Base-by-base conservation (phyloP, 2,888 invertebrate genomes). In the Laspeyria flexula region DNA sequence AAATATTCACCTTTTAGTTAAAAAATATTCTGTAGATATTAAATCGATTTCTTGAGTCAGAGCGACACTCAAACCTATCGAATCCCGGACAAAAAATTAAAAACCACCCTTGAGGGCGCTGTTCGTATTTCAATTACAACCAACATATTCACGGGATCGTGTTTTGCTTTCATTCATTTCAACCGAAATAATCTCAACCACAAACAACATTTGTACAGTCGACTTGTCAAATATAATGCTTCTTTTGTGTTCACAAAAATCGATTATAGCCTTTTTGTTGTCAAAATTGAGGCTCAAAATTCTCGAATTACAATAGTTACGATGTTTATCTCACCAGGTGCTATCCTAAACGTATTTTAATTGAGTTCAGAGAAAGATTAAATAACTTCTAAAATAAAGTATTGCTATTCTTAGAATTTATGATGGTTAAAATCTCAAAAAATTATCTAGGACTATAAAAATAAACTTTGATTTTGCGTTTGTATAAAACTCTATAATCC, bases 201-300 rank as follows among this genome's bases (percentile, higher is more conserved):
- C 92, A 92, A 92, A 91, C 92, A 92, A 75, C 83, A 82, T 79
- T 81, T 82, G 82, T 86, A 84, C 90, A 90, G 89, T 86, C 85
- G 90, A 89, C 88, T 90, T 88, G 90, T 87, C 88, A 92, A 88
- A 90, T 88, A 92, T 89, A 91, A 91, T 89, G 79, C 86, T 64
- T 67, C 81, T 81, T 89, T 91, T 92, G 90, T 90, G 77, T 63
- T 75, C 79, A 81, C 68, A 74, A 86, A 90, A 92, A 91, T 91
- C 92, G 92, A 92, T 92, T 92, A 91, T 85, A 81, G 86, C 84
- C 90, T 91, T 91, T 92, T 91, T 91, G 92, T 90, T 91, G 90
- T 91, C 90, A 90, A 90, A 91, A 90, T 90, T 89, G 90, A 88
- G 90, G 90, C 83, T 90, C 83, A 77, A 85, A 86, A 84, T 86